Conservation (phyloP, 2,888 invertebrate genomes). For the Philereme vetulata region DNA sequence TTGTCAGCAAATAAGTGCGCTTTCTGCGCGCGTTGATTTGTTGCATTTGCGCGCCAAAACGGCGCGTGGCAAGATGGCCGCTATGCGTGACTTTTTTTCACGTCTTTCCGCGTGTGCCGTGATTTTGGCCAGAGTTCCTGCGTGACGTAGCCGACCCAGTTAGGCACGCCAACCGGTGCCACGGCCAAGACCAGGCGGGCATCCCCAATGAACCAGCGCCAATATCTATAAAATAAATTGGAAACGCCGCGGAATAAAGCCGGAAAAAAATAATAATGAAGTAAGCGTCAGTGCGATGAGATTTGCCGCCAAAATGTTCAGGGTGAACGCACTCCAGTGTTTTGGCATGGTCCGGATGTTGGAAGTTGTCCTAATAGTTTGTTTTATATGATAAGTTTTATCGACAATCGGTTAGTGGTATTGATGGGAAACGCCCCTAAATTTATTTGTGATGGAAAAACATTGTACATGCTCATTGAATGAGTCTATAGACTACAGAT, state of each 20-base stretch:
- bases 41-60: conserved; percentile 55
- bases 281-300: conserved; percentile 64
- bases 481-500: too few species aligned
- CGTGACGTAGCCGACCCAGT: conserved; percentile 80
- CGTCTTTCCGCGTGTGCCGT: conserved; percentile 76
- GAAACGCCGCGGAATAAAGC: conserved; percentile 66
- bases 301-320: conserved; percentile 77
- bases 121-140: conserved; percentile 80
- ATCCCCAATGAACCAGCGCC: conserved; percentile 81
- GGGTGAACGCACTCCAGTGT: conserved; percentile 80
- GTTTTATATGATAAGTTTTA: conserved; percentile 72
- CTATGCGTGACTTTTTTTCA: conserved; percentile 59
- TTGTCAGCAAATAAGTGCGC: conserved; percentile 59
- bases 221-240: conserved; percentile 84
- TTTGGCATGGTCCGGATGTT: conserved; percentile 71
- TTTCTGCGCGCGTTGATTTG: conserved; percentile 40
- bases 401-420: conserved; percentile 41
- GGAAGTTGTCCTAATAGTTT: conserved; percentile 79
- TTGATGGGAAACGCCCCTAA: conserved; percentile 32
- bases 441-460: conserved; percentile 9
- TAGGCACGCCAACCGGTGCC: conserved; percentile 80
- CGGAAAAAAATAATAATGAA: conserved; percentile 78
- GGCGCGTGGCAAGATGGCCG: conserved; percentile 74
- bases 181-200: conserved; percentile 81
- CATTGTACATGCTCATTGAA: not conserved